These are phyloP conservation scores for Luperina nickerlii DNA, from an alignment of 2,888 invertebrate species.

Conservation along the genomic window DNA sequence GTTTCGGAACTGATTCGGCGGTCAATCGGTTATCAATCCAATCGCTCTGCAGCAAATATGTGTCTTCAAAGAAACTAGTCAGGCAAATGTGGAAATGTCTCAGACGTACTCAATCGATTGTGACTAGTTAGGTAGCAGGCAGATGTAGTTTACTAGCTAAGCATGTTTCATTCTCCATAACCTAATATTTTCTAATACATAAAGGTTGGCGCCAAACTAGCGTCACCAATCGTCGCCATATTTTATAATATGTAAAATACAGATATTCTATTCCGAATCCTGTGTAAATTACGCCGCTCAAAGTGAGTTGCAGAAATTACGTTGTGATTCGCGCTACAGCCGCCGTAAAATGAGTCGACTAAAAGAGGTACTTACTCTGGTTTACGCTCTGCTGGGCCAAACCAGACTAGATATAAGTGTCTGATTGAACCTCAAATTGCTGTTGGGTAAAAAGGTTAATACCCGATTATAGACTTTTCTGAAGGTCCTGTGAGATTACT, in stretches of 20 bases:
- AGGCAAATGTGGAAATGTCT: neutral
- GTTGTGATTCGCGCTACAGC: neutral
- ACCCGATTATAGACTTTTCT: conserved; percentile 6
- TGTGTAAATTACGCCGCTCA: neutral
- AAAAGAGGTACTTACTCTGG: neutral
- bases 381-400: neutral
- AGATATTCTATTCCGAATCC: neutral
- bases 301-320: neutral
- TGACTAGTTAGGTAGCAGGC: neutral
- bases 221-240: neutral
- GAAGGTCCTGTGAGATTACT: conserved; percentile 15
- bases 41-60: conserved; percentile 7
- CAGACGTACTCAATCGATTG: neutral
- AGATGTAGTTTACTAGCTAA: neutral
- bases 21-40: conserved; percentile 2
- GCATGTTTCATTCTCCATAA: neutral
- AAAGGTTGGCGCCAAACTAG: neutral
- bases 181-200: neutral
- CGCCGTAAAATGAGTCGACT: neutral
- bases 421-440: conserved; percentile 11
- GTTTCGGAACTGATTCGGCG: conserved; percentile 13
- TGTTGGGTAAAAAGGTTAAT: conserved; percentile 29
- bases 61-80: neutral
- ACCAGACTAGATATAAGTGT: neutral
- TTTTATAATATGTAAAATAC: neutral